A percentile compares a stretch with the other conserved stretches of the same genome.
Conservation (phyloP, 2,888 invertebrate species). For the Colletes collaris region DNA sequence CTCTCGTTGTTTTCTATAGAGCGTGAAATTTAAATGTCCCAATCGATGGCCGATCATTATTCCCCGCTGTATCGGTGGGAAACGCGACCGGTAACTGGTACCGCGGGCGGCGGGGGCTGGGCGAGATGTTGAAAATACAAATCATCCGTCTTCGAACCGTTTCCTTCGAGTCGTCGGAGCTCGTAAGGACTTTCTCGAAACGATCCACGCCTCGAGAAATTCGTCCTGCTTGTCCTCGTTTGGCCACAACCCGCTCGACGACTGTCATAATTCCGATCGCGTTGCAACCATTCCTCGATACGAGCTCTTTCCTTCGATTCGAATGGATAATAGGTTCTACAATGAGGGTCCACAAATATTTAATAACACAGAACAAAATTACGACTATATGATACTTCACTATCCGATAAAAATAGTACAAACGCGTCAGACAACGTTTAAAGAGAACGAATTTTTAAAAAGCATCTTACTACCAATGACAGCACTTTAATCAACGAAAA, state of each 20-base stretch:
- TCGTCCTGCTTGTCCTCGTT: not conserved
- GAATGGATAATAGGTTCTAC: too few relatives aligned
- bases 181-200: not conserved
- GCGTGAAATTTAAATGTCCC: conserved; percentile 69
- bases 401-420: too few relatives aligned
- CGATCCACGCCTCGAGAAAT: not conserved
- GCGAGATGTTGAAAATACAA: conserved; percentile 7
- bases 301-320: too few relatives aligned
- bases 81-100: conserved; percentile 32
- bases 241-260: not conserved
- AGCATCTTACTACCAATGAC: too few relatives aligned
- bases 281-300: too few relatives aligned
- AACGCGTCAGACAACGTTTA: too few relatives aligned
- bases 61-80: conserved; percentile 45
- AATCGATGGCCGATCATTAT: conserved; percentile 69
- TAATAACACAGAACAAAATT: not conserved
- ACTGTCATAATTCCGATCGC: not conserved
- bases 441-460: too few relatives aligned
- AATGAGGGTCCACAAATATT: not conserved
- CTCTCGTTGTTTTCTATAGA: conserved; percentile 55
- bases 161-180: not conserved
- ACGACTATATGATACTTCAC: too few relatives aligned
- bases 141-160: conserved; percentile 1
- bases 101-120: not conserved
- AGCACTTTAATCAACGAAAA: too few relatives aligned